These are phyloP conservation scores for Trisateles emortualis DNA, from an alignment of 2,888 invertebrate species.

Conservation along the genomic window DNA sequence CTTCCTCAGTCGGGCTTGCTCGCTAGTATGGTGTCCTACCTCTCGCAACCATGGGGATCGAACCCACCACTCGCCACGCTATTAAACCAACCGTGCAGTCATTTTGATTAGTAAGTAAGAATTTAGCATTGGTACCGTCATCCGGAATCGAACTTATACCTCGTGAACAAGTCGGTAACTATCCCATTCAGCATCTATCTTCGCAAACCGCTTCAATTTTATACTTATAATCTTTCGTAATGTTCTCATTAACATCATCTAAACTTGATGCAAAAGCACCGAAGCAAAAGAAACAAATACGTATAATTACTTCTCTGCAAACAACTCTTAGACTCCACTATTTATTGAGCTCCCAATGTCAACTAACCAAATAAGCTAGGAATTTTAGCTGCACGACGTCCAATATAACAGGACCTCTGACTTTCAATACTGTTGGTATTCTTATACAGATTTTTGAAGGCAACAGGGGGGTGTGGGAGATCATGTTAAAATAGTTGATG, in stretches of 20 bases:
- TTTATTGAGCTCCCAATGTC: slow-evolving; percentile 75
- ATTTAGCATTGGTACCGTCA: too few species aligned
- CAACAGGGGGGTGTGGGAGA: slow-evolving; percentile 40
- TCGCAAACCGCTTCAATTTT: neutral
- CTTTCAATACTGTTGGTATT: slow-evolving; percentile 18
- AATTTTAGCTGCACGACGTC: slow-evolving; percentile 59
- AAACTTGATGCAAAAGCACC: slow-evolving; percentile 20
- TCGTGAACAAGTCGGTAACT: too few species aligned
- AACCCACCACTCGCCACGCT: too few species aligned
- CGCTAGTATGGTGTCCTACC: too few species aligned
- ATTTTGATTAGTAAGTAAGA: too few species aligned
- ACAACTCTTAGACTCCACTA: slow-evolving; percentile 68
- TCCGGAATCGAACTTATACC: too few species aligned
- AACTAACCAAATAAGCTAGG: slow-evolving; percentile 76
- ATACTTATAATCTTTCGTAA: neutral
- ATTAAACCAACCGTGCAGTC: too few species aligned
- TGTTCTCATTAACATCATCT: neutral
- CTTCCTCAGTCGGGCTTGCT: too few species aligned
- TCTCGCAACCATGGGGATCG: too few species aligned
- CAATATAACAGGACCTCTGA: slow-evolving; percentile 47
- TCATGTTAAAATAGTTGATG: slow-evolving; percentile 61
- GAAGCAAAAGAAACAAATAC: slow-evolving; percentile 54
- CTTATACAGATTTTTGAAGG: slow-evolving; percentile 8
- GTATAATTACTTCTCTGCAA: slow-evolving; percentile 62
- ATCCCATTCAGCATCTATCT: too few species aligned